Percentiles rank a stretch among this genome's conserved stretches.
phyloP scores from a whole-genome alignment of 2,113 vertebrate genomes.

The Tragelaphus buxtoni region DNA sequence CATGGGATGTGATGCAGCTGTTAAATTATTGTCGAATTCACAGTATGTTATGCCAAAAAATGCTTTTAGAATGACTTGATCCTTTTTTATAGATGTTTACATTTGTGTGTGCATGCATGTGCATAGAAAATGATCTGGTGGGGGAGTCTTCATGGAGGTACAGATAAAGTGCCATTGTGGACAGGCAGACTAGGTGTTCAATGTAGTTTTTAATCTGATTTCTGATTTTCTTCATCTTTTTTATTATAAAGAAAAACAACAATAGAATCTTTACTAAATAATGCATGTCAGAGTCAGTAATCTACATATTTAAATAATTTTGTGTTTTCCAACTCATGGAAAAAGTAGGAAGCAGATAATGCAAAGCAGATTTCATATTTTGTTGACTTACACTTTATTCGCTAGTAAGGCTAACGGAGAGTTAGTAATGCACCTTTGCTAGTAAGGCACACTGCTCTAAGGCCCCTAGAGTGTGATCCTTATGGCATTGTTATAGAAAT shows the following conservation, averaged over 20 bases:
- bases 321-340: conserved; percentile 46
- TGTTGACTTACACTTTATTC: conserved; percentile 44
- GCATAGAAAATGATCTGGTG: not conserved
- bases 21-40: not conserved
- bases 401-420: not conserved
- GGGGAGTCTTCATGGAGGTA: not conserved
- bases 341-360: conserved; percentile 67
- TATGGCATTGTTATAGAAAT: conserved; percentile 60
- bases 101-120: not conserved
- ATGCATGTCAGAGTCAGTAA: not conserved
- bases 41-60: not conserved
- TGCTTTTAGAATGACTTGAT: not conserved
- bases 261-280: not conserved
- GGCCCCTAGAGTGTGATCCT: conserved; percentile 57
- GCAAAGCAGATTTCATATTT: conserved; percentile 70
- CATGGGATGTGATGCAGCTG: not conserved
- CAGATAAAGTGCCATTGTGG: not conserved
- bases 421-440: not conserved
- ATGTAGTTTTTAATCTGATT: not conserved
- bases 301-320: conserved; percentile 14
- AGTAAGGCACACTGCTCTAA: not conserved
- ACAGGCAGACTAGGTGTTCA: not conserved
- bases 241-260: not conserved
- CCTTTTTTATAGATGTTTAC: not conserved
- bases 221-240: not conserved